A percentile compares a stretch with the other conserved stretches of the same genome.
Conservation (phyloP, 2,888 invertebrate species). For the Ophion ventricosus region DNA sequence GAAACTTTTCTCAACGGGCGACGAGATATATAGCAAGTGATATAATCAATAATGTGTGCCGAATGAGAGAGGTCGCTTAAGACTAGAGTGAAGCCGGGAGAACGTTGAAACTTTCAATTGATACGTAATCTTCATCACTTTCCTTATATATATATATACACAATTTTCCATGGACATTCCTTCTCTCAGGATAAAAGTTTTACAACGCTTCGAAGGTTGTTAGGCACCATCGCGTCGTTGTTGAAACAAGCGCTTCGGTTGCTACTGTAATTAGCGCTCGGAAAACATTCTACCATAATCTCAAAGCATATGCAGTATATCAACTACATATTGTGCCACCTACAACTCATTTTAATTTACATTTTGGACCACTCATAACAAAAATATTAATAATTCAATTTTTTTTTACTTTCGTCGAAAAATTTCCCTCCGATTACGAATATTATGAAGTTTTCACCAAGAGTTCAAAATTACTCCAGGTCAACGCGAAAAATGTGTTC, state of each 20-base stretch:
- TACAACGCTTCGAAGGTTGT: not conserved
- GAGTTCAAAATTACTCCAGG: too few relatives aligned
- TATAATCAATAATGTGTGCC: constrained; percentile 55
- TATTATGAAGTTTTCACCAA: too few relatives aligned
- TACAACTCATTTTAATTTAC: not conserved
- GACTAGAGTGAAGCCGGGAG: constrained; percentile 6
- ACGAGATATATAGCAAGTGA: constrained; percentile 25
- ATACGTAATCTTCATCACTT: constrained; percentile 25
- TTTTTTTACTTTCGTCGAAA: not conserved
- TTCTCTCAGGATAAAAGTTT: not conserved
- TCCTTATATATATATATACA: not conserved
- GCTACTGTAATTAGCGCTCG: too few relatives aligned
- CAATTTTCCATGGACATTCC: not conserved
- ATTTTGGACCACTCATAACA: not conserved
- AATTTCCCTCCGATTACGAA: too few relatives aligned
- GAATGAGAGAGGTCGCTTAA: constrained; percentile 39
- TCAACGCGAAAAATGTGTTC: too few relatives aligned
- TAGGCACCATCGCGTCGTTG: too few relatives aligned
- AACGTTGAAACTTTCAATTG: constrained; percentile 23
- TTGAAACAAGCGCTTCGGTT: too few relatives aligned
- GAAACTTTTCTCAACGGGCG: constrained; percentile 44
- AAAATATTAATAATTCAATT: not conserved
- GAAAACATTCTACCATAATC: too few relatives aligned
- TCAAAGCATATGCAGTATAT: too few relatives aligned
- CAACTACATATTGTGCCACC: too few relatives aligned